Evolutionary conservation across 2,113 vertebrate species (phyloP), one percentile per base, ranked within the genome.

Genomic region (Myiozetetes cayanensis): DNA sequence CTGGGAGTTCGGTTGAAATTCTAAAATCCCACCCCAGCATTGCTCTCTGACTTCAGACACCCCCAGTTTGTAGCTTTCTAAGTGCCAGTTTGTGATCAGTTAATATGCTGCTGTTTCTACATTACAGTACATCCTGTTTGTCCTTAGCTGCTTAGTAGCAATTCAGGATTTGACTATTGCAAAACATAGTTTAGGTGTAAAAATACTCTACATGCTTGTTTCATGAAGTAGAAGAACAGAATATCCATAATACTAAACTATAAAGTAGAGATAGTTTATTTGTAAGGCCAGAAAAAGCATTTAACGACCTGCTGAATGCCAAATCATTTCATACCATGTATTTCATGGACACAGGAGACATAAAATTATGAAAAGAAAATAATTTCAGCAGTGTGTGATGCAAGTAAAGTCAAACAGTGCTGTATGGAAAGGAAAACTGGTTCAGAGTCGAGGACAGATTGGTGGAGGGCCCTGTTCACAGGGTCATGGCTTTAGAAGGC

Each of bases 391-490:
- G 10, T 4, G 0, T 33, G 46, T 66, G 47, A 53, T 52, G 24
- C 14, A n/a, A 37, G 37, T 47, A 41, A 84, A 87, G 81, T 35
- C 46, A 67, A 89, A 50, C 8, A 56, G 15, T 5, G 9, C 50
- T 47, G 25, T 33, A 16, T 20, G 52, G 44, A 49, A 68, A 62
- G 72, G 37, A 74, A 71, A 47, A 31, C 20, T 39, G 47, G 6
- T 67, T 23, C 17, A 4, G n/a, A n/a, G 25, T 30, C 0, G 0
- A 62, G 65, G 14, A 17, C 21, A 19, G 67, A 30, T 76, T 0
- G 0, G 17, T 30, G 22, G 31, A 92, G 33, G 9, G 25, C 17
- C 24, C 33, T 3, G 19, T 79, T 79, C 46, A 73, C 5, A 28
- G 31, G 61, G 11, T 65, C 2, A 0, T 65, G 27, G 23, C 63